These are phyloP conservation scores for Metridium senile DNA, from an alignment of 92 coral and sea anemone species.

Conservation along the genomic window DNA sequence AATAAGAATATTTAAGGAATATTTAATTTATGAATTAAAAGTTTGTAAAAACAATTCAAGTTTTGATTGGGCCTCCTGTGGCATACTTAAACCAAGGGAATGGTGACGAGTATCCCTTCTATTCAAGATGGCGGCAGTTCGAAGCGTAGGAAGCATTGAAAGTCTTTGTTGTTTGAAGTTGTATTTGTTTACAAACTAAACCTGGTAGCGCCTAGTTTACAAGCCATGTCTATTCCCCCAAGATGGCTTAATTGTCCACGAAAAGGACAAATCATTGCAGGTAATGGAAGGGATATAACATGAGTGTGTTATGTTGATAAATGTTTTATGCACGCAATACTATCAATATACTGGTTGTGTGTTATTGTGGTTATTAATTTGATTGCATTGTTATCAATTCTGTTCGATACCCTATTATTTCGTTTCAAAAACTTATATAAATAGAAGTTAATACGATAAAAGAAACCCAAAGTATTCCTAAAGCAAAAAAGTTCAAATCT, in stretches of 20 bases:
- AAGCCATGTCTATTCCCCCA: constrained; percentile 84
- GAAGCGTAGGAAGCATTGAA: background rate
- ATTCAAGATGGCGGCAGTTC: constrained; percentile 11
- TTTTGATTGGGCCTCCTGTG: constrained; percentile 1
- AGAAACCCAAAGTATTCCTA: no score
- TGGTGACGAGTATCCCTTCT: background rate
- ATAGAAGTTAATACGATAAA: no score
- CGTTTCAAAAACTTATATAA: no score
- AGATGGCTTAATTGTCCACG: constrained; percentile 97
- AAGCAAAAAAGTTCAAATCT: no score
- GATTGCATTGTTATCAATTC: no score
- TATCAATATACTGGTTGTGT: no score
- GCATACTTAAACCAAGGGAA: background rate
- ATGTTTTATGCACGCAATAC: no score
- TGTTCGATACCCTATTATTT: no score
- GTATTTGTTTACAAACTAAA: background rate
- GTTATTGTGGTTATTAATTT: no score
- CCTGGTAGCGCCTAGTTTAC: background rate
- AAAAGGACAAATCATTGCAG: constrained; percentile 89
- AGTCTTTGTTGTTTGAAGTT: background rate
- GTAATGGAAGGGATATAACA: constrained; percentile 20
- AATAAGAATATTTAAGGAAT: no score
- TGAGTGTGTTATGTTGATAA: no score
- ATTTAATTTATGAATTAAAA: no score
- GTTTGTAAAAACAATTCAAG: background rate